Evolutionary conservation across 2,888 invertebrate species (phyloP).

Genomic region (Stenolophus ochropezus): DNA sequence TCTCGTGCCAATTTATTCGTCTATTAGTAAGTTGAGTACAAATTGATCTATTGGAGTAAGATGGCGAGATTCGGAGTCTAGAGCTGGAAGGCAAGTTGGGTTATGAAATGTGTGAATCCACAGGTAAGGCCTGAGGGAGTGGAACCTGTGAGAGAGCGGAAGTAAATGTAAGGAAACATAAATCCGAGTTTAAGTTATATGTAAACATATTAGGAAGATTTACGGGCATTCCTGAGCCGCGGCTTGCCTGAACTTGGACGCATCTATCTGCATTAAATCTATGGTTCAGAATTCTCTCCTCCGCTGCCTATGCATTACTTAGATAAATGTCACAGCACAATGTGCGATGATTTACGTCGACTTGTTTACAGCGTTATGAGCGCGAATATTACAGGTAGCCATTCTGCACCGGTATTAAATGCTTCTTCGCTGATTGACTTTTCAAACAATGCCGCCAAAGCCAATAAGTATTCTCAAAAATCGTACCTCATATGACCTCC

Average conservation of each 20-base stretch:
- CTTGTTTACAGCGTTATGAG: constrained; percentile 41
- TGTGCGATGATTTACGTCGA: constrained; percentile 66
- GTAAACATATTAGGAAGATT: constrained; percentile 59
- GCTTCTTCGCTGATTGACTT: not conserved
- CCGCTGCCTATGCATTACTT: constrained; percentile 67
- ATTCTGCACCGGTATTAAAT: not conserved
- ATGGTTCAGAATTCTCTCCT: constrained; percentile 50
- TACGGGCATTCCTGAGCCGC: constrained; percentile 26
- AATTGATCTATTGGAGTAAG: too few relatives aligned
- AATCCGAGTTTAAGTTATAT: constrained; percentile 59
- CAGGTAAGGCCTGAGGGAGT: not conserved
- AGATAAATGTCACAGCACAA: constrained; percentile 71
- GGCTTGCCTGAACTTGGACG: constrained; percentile 51
- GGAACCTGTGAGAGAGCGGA: constrained; percentile 33
- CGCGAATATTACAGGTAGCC: not conserved
- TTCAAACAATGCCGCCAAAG: too few relatives aligned
- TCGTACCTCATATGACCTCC: too few relatives aligned
- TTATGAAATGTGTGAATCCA: not conserved
- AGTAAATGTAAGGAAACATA: constrained; percentile 58
- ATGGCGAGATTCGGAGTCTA: too few relatives aligned
- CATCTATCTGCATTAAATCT: constrained; percentile 58
- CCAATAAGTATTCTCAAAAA: too few relatives aligned
- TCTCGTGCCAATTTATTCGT: too few relatives aligned
- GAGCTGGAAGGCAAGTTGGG: too few relatives aligned
- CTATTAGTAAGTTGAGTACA: too few relatives aligned